phyloP scores from a whole-genome alignment of 1,140 invertebrate species.

The Eriocheir sinensis region DNA sequence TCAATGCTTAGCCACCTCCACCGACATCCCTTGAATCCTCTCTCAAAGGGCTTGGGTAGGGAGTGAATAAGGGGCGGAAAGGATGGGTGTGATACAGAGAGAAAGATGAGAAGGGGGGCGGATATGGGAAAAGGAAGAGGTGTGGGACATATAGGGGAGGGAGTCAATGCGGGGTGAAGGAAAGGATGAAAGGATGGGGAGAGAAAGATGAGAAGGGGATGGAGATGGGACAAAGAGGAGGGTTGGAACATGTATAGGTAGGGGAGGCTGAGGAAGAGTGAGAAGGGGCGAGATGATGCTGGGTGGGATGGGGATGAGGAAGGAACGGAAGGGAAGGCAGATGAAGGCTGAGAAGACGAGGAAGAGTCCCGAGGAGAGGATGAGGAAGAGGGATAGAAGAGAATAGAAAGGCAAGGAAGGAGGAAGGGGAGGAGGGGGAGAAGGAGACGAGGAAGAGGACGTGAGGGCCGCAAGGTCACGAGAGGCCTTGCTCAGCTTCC shows the following conservation, averaged over 20 bases:
- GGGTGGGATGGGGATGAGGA: not conserved
- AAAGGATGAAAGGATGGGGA: not conserved
- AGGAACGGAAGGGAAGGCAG: not conserved
- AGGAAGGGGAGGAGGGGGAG: not conserved
- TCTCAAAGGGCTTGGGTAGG: not conserved
- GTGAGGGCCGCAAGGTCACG: constrained; percentile 51
- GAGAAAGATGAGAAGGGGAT: not conserved
- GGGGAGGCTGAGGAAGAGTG: not conserved
- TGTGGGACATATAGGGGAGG: not conserved
- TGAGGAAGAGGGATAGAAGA: not conserved
- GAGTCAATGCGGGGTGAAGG: not conserved
- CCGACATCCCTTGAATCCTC: not conserved
- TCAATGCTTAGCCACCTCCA: not conserved
- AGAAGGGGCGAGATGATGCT: not conserved
- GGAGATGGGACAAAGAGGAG: not conserved
- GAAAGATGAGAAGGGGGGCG: not conserved
- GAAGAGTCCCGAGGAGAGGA: not conserved
- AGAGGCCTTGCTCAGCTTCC: constrained; percentile 1
- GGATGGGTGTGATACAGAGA: not conserved
- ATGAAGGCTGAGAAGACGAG: not conserved
- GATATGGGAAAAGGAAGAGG: not conserved
- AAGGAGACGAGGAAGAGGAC: constrained; percentile 37
- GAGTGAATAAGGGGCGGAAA: not conserved
- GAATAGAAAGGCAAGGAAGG: not conserved
- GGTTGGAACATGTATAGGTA: not conserved